Conservation (phyloP, 2,888 invertebrate genomes). For the Plebejus melissa region DNA sequence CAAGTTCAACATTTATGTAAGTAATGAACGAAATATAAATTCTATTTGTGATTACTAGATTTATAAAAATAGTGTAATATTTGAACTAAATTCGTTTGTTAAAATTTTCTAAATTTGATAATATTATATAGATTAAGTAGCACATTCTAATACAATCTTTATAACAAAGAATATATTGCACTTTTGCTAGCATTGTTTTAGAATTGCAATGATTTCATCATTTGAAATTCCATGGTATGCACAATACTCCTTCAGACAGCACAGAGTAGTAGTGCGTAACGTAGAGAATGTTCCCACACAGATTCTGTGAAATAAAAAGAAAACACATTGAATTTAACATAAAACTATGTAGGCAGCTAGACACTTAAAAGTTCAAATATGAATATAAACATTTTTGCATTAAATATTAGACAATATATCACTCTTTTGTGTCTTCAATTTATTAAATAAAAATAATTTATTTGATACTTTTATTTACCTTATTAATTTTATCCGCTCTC, state of each 20-base stretch:
- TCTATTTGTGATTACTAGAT: slow-evolving; percentile 17
- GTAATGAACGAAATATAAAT: not conserved
- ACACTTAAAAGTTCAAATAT: slow-evolving; percentile 24
- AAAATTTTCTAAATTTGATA: not conserved
- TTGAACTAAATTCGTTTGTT: not conserved
- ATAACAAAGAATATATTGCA: not conserved
- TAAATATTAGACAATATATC: not conserved
- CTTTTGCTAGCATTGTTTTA: not conserved
- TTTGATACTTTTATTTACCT: slow-evolving; percentile 43
- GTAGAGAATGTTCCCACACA: slow-evolving; percentile 85
- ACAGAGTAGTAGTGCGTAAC: slow-evolving; percentile 96
- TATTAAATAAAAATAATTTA: slow-evolving; percentile 5
- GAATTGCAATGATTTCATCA: slow-evolving; percentile 41
- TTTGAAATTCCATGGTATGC: slow-evolving; percentile 96
- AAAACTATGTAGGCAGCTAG: not conserved
- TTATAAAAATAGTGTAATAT: not conserved
- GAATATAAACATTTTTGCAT: not conserved
- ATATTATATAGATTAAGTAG: not conserved
- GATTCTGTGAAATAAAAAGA: slow-evolving; percentile 56
- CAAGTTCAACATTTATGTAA: not conserved
- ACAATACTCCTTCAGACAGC: slow-evolving; percentile 92
- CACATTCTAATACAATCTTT: not conserved
- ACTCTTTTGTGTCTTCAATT: slow-evolving; percentile 1
- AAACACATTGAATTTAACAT: slow-evolving; percentile 32
- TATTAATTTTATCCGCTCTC: slow-evolving; percentile 54